phyloP scores from a whole-genome alignment of 2,888 invertebrate species.

The Noctuana brunneofusca region DNA sequence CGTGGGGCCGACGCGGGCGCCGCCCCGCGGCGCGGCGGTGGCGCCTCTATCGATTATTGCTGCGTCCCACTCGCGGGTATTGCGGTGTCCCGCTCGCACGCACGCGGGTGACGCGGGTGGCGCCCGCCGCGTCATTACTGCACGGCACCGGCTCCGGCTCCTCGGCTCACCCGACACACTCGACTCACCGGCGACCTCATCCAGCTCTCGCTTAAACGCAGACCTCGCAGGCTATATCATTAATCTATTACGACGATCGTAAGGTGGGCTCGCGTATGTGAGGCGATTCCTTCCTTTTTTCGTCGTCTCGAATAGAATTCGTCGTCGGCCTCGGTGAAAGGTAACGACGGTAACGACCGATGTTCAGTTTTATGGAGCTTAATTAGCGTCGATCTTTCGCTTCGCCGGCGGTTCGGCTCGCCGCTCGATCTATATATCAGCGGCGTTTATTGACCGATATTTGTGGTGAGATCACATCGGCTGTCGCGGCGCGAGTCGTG shows the following conservation, averaged over 20 bases:
- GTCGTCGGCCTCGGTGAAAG: conserved; percentile 64
- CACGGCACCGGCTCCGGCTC: conserved; percentile 48
- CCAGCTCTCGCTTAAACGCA: conserved; percentile 62
- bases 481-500: conserved; percentile 57
- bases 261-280: conserved; percentile 65
- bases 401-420: conserved; percentile 50
- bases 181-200: conserved; percentile 47
- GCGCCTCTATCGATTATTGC: conserved; percentile 71
- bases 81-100: conserved; percentile 52
- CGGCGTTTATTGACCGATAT: conserved; percentile 68
- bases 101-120: conserved; percentile 70
- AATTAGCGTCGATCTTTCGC: conserved; percentile 76
- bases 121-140: conserved; percentile 56
- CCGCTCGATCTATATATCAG: conserved; percentile 60
- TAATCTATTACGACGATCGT: conserved; percentile 76
- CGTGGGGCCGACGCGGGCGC: conserved; percentile 76
- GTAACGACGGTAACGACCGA: conserved; percentile 63
- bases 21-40: conserved; percentile 71
- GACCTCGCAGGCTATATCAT: conserved; percentile 74
- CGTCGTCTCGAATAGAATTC: conserved; percentile 55
- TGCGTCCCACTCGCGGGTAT: conserved; percentile 52
- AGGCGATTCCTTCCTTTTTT: conserved; percentile 63
- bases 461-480: conserved; percentile 60
- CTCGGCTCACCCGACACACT: background rate
- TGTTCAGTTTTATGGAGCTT: conserved; percentile 78